Conservation (phyloP, 2,113 vertebrate genomes). For the Myxocyprinus asiaticus region DNA sequence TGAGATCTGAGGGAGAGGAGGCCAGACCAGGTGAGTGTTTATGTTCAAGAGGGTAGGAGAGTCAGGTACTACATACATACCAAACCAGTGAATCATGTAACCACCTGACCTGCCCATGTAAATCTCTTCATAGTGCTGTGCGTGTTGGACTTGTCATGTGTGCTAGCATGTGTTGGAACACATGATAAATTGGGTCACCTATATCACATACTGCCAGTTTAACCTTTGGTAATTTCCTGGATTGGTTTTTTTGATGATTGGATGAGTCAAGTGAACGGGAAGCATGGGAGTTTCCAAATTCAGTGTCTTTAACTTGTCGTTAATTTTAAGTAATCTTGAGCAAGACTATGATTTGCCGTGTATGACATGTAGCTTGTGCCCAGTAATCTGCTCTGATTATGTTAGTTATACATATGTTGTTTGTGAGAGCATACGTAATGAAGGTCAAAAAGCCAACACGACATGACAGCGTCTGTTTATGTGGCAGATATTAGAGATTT, state of each 20-base stretch:
- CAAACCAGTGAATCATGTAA: not conserved
- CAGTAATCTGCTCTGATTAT: not conserved
- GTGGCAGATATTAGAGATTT: not conserved
- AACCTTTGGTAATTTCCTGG: no score
- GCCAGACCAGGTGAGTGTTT: slow-evolving; percentile 69
- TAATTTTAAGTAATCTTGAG: not conserved
- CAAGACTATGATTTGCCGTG: slow-evolving; percentile 10
- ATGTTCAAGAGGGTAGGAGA: not conserved
- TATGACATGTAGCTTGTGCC: not conserved
- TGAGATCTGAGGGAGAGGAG: slow-evolving; percentile 75
- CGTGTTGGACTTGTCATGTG: not conserved
- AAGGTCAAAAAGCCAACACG: not conserved
- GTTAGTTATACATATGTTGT: slow-evolving; percentile 20
- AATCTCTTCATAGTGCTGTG: not conserved
- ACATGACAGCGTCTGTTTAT: slow-evolving; percentile 3
- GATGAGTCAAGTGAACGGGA: no score
- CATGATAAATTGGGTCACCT: not conserved
- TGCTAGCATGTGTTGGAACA: not conserved
- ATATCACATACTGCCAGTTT: no score
- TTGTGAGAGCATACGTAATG: not conserved
- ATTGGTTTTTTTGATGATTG: no score
- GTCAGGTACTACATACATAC: not conserved
- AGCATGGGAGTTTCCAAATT: no score
- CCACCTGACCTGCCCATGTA: not conserved
- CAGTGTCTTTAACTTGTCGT: not conserved